Evolutionary conservation across 2,888 invertebrate genomes (phyloP).

Genomic region (Aleiodes testaceus): DNA sequence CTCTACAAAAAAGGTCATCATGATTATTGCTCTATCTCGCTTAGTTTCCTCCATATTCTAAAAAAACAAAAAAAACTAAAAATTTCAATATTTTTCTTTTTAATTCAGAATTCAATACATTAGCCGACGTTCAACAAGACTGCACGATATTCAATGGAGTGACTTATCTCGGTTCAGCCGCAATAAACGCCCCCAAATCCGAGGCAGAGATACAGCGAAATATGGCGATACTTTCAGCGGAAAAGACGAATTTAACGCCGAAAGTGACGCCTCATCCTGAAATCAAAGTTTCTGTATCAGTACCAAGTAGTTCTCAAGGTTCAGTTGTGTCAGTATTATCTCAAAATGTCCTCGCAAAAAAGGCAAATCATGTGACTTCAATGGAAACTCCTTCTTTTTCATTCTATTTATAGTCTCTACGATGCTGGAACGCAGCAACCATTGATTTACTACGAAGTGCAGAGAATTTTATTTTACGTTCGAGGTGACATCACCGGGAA

Average conservation of each 20-base stretch:
- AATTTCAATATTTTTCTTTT: conserved; percentile 15
- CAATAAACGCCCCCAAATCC: conserved; percentile 93
- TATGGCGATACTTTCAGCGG: conserved; percentile 92
- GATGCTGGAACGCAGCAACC: conserved; percentile 86
- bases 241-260: no score
- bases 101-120: conserved; percentile 70
- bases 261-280: conserved; percentile 83
- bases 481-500: conserved; percentile 87
- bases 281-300: conserved; percentile 92
- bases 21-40: no score
- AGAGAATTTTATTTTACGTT: conserved; percentile 95
- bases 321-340: conserved; percentile 86
- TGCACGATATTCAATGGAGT: conserved; percentile 95
- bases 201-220: conserved; percentile 94
- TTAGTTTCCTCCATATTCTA: neutral
- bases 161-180: conserved; percentile 92
- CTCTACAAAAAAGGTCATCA: no score
- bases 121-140: conserved; percentile 89
- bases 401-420: conserved; percentile 77
- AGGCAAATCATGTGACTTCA: neutral
- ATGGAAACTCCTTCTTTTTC: conserved; percentile 4
- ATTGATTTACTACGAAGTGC: conserved; percentile 92
- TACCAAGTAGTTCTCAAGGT: conserved; percentile 94
- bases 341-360: no score
- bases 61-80: neutral